Evolutionary conservation across 2,888 invertebrate species (phyloP), one percentile per base, ranked within the genome.

Genomic region (Orthosia incerta): DNA sequence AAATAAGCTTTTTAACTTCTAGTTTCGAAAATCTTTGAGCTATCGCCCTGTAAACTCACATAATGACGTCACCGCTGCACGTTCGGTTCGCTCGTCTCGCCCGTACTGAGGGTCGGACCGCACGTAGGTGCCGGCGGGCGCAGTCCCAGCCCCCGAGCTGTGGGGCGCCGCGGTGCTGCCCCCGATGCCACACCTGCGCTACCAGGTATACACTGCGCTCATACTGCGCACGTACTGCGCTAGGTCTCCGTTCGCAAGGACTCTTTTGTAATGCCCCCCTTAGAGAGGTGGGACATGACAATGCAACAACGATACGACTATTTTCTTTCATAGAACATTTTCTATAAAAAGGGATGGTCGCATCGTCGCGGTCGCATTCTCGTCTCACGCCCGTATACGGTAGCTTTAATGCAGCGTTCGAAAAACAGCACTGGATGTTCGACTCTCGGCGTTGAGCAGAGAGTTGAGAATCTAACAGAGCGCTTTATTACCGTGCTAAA

Each of bases 121-220:
- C 74, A 71, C 78, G 66, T 76, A 82, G 88, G 87, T 84, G 69
- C 60, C 76, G 59, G 68, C 68, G 64, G 78, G 63, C 66, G 80
- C 83, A 86, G 85, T 84, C 86, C 85, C 84, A 86, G 90, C 77
- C 53, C 79, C 90, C 87, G 93, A 94, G 91, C 90, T 94, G 91
- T 94, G 94, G 95, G 91, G 90, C 82, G 91, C 92, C 87, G 92
- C 93, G 80, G 89, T 94, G 89, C 91, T 94, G 91, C 94, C 94
- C 80, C 86, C 93, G 81, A 89, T 94, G 89, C 91, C 93, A 84
- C 89, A 89, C 78, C 86, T 94, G 89, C 91, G 95, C 87, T 94
- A 94, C 89, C 95, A 94, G 95, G 94, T 95, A 93, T 86, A 66
- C 72, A 26, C 20, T 23, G 53, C 50, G 56, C 55, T 23, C 18